A percentile compares a stretch with the other conserved stretches of the same genome.
phyloP scores from a whole-genome alignment of 2,888 invertebrate species.

The Protodeltote pygarga region DNA sequence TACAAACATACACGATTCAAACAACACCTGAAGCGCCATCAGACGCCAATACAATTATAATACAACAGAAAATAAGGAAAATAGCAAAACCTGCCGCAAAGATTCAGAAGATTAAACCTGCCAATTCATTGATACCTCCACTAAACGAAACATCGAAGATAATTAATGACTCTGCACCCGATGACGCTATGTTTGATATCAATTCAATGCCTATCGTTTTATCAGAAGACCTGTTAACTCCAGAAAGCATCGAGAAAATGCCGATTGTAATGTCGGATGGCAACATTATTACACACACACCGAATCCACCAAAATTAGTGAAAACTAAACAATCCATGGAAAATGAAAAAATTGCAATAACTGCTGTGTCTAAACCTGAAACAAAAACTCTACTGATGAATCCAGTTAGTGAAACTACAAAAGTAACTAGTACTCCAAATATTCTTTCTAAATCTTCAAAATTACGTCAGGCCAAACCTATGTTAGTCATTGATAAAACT shows the following conservation, averaged over 20 bases:
- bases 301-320: conserved; percentile 67
- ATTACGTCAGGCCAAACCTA: conserved; percentile 77
- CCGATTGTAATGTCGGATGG: conserved; percentile 87
- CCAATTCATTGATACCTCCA: conserved; percentile 66
- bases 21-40: conserved; percentile 67
- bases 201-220: conserved; percentile 92
- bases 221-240: conserved; percentile 89
- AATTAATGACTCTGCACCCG: conserved; percentile 53
- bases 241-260: conserved; percentile 90
- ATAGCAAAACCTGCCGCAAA: conserved; percentile 69
- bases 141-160: conserved; percentile 60
- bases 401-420: conserved; percentile 67
- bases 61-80: conserved; percentile 77
- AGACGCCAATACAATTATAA: conserved; percentile 74
- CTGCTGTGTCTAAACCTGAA: conserved; percentile 66
- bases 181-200: conserved; percentile 89
- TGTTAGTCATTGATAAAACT: conserved; percentile 80
- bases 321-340: conserved; percentile 69
- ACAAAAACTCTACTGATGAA: conserved; percentile 77
- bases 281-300: conserved; percentile 69
- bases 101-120: conserved; percentile 72
- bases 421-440: conserved; percentile 79
- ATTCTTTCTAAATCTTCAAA: conserved; percentile 83
- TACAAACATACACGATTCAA: conserved; percentile 81
- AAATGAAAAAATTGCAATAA: conserved; percentile 68